These are phyloP conservation scores for Phylloscopus whistleri DNA, from an alignment of 2,113 vertebrate species.

Conservation along the genomic window DNA sequence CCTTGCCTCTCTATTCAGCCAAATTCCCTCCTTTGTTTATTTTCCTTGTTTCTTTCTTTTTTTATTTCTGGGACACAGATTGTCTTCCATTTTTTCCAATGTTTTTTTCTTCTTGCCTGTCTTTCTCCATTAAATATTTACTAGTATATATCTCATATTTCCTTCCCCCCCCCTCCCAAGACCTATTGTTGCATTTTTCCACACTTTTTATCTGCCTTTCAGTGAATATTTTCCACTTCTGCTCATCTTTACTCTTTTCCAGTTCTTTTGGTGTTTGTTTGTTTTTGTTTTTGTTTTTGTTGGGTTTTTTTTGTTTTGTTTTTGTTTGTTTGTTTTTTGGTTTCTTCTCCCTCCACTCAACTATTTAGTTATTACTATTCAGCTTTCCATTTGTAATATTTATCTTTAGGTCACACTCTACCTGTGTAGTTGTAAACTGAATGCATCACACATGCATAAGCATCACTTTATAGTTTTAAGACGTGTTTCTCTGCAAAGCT, in stretches of 20 bases:
- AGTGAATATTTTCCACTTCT: neutral
- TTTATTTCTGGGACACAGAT: neutral
- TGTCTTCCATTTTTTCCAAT: neutral
- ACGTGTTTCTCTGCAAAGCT: neutral
- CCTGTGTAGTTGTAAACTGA: neutral
- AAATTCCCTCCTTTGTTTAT: neutral
- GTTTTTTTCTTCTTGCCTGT: neutral
- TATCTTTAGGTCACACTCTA: neutral
- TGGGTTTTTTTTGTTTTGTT: neutral
- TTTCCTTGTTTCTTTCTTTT: fast-evolving
- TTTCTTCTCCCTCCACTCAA: neutral
- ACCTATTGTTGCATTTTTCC: neutral
- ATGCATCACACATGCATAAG: neutral
- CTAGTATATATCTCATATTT: neutral
- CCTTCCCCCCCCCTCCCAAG: too few relatives aligned
- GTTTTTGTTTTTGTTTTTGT: too few relatives aligned
- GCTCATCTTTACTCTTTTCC: neutral
- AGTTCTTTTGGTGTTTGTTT: neutral
- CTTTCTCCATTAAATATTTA: neutral
- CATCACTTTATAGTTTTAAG: neutral
- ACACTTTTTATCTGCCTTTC: neutral
- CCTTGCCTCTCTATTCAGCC: neutral
- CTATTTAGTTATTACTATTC: neutral
- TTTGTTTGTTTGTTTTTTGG: neutral
- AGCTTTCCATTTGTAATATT: neutral